These are phyloP conservation scores for Triplophysa dalaica DNA, from an alignment of 2,113 vertebrate genomes.

Conservation along the genomic window DNA sequence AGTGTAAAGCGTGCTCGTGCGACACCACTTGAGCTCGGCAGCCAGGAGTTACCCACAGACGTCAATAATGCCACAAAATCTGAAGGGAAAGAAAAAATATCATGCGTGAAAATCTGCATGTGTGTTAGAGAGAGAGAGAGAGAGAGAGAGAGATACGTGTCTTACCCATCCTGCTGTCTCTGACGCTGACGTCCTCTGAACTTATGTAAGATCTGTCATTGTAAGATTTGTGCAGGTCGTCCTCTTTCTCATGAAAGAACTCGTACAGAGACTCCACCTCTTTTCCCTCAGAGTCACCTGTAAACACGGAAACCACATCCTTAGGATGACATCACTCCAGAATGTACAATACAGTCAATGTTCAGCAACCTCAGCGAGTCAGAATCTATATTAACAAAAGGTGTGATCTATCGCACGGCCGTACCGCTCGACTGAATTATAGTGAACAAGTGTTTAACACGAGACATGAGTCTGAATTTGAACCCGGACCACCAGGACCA, in stretches of 20 bases:
- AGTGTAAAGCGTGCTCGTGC: slow-evolving; percentile 87
- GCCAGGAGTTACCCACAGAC: slow-evolving; percentile 64
- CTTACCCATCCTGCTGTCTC: slow-evolving; percentile 85
- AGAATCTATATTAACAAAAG: too few relatives aligned
- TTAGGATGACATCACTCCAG: not conserved
- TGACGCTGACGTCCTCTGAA: slow-evolving; percentile 78
- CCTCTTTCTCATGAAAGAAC: slow-evolving; percentile 83
- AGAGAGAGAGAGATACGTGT: not conserved
- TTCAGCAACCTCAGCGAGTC: too few relatives aligned
- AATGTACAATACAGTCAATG: not conserved
- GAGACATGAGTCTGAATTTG: not conserved
- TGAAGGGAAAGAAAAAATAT: slow-evolving; percentile 56
- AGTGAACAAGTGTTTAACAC: not conserved
- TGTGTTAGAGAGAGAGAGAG: not conserved
- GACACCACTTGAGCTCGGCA: slow-evolving; percentile 80
- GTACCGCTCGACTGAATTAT: too few relatives aligned
- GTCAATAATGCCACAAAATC: slow-evolving; percentile 93
- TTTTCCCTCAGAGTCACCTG: slow-evolving; percentile 68
- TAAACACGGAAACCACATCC: not conserved
- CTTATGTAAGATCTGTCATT: slow-evolving; percentile 89
- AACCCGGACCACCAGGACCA: too few relatives aligned
- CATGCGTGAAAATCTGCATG: not conserved
- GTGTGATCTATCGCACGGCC: too few relatives aligned
- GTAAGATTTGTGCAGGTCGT: slow-evolving; percentile 80
- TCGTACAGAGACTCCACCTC: slow-evolving; percentile 66